Evolutionary conservation across 2,113 vertebrate genomes (phyloP).

Genomic region (Ptychochromis oligacanthus): DNA sequence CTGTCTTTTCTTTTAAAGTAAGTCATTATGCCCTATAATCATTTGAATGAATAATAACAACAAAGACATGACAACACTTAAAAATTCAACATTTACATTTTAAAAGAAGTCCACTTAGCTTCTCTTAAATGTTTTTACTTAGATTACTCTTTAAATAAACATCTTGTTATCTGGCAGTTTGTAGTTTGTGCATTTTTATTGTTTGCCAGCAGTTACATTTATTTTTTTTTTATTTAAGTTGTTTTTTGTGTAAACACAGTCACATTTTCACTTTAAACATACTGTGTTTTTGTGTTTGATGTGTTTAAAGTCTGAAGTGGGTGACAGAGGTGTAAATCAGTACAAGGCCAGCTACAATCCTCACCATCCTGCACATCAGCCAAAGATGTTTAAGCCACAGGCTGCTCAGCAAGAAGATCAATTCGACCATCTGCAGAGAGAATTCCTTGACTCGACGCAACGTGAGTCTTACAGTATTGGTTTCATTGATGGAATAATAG

Average conservation of each 20-base stretch:
- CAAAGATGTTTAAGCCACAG: conserved; percentile 72
- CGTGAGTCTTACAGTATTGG: conserved; percentile 78
- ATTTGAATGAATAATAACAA: not conserved
- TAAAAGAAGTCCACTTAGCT: not conserved
- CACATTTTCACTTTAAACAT: not conserved
- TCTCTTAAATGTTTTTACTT: not conserved
- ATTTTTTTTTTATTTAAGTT: not conserved
- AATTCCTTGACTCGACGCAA: conserved; percentile 86
- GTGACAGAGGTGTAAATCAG: conserved; percentile 67
- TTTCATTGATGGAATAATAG: not conserved
- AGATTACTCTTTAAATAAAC: not conserved
- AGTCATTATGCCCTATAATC: not conserved
- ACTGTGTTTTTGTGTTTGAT: conserved; percentile 1
- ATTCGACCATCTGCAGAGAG: conserved; percentile 86
- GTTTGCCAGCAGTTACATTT: not conserved
- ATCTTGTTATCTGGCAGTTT: not conserved
- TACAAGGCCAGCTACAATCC: conserved; percentile 89
- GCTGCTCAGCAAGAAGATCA: conserved; percentile 70
- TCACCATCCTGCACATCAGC: conserved; percentile 79
- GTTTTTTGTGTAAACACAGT: not conserved
- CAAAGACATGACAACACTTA: not conserved
- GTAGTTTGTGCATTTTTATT: not conserved
- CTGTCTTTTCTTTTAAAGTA: not conserved
- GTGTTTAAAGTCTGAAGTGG: conserved; percentile 61
- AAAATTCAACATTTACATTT: not conserved